Evolutionary conservation across 2,113 vertebrate genomes (phyloP).

Genomic region (Turnix velox): DNA sequence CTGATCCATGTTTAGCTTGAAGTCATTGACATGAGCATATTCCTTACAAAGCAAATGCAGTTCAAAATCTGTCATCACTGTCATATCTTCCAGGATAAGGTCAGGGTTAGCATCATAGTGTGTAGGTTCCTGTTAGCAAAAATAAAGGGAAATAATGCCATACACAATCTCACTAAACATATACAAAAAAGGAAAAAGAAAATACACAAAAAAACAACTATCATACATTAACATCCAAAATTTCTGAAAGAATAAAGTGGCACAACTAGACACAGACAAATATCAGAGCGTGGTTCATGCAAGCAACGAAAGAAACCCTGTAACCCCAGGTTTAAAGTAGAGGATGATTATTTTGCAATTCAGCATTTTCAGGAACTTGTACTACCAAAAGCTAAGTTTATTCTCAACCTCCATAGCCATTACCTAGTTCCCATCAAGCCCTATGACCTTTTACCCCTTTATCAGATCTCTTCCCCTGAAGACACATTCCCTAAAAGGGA

Average conservation of each 20-base stretch:
- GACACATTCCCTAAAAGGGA: conserved; percentile 24
- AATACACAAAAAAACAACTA: background rate
- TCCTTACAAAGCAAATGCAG: conserved; percentile 89
- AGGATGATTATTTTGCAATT: background rate
- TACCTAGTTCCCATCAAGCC: background rate
- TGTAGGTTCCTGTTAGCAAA: conserved; percentile 85
- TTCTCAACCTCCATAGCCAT: background rate
- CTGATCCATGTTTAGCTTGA: conserved; percentile 80
- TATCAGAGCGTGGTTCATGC: background rate
- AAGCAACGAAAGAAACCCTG: background rate
- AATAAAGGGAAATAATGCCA: background rate
- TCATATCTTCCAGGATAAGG: conserved; percentile 96
- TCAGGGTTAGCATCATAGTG: conserved; percentile 87
- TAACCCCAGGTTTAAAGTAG: background rate
- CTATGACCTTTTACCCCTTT: background rate
- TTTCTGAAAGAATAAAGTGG: background rate
- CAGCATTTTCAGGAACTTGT: background rate
- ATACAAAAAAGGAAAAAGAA: background rate
- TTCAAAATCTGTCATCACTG: conserved; percentile 97
- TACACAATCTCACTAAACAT: background rate
- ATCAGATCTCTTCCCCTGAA: conserved; percentile 20
- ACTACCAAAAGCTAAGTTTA: background rate
- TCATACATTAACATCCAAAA: background rate
- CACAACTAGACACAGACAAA: background rate
- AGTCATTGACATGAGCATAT: conserved; percentile 79